Evolutionary conservation across 2,113 vertebrate species (phyloP).

Genomic region (Ramphastos sulfuratus): DNA sequence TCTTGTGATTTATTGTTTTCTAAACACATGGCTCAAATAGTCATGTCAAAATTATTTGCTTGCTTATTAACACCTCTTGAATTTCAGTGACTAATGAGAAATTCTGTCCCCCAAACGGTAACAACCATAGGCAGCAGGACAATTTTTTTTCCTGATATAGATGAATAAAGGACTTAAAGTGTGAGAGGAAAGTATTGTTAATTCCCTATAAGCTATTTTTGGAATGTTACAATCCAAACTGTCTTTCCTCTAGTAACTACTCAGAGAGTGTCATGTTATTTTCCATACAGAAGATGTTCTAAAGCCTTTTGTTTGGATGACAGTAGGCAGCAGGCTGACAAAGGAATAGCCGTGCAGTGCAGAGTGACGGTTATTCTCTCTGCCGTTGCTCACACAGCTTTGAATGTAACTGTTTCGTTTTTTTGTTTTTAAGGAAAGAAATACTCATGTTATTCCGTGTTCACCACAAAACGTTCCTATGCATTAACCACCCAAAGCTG

Average conservation of each 20-base stretch:
- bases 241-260: not conserved
- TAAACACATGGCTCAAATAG: not conserved
- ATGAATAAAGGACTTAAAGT: not conserved
- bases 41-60: not conserved
- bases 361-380: not conserved
- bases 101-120: not conserved
- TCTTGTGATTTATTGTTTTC: not conserved
- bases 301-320: slow-evolving; percentile 9
- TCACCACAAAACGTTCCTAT: not conserved
- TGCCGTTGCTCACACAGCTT: not conserved
- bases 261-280: not conserved
- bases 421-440: not conserved
- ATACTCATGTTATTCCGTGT: not conserved
- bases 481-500: not conserved
- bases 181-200: not conserved
- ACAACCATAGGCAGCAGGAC: not conserved
- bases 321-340: not conserved
- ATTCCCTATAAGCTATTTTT: not conserved
- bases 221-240: not conserved
- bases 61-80: not conserved
- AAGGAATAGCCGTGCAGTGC: not conserved
- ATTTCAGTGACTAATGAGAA: not conserved
- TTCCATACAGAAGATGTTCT: not conserved
- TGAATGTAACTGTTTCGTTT: not conserved
- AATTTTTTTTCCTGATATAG: not conserved